Evolutionary conservation across 2,888 invertebrate species (phyloP).

Genomic region (Chirona hameri): DNA sequence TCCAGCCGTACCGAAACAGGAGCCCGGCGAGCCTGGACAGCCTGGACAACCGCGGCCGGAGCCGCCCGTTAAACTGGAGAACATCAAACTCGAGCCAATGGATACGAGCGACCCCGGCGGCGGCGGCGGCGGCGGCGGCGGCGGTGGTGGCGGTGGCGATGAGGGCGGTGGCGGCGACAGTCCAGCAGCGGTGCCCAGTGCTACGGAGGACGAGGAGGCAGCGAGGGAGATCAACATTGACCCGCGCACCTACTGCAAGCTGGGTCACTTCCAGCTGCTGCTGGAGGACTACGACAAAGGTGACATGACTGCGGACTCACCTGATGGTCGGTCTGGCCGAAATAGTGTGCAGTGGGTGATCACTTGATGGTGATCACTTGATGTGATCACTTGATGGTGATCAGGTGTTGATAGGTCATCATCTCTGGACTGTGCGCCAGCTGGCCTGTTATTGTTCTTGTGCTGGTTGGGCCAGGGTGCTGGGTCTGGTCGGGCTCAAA

Average conservation of each 20-base stretch:
- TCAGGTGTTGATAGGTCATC: too few relatives aligned
- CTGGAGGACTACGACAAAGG: constrained; percentile 93
- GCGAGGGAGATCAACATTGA: constrained; percentile 63
- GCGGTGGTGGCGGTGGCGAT: background rate
- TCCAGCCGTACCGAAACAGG: background rate
- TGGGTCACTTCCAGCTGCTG: constrained; percentile 91
- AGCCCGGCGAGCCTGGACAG: background rate
- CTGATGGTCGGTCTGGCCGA: too few relatives aligned
- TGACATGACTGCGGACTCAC: constrained; percentile 45
- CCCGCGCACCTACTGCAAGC: constrained; percentile 86
- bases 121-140: background rate
- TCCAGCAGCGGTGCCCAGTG: background rate
- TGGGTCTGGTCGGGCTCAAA: too few relatives aligned
- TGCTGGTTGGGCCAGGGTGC: too few relatives aligned
- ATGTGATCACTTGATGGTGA: too few relatives aligned
- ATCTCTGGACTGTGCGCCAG: too few relatives aligned
- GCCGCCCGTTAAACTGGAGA: background rate
- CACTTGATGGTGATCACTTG: too few relatives aligned
- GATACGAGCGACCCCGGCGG: background rate
- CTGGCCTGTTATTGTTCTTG: too few relatives aligned
- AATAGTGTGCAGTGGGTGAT: too few relatives aligned
- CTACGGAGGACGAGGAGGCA: constrained; percentile 30
- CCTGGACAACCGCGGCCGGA: background rate
- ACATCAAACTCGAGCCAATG: background rate
- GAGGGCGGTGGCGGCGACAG: background rate